These are phyloP conservation scores for Potamarius usumacintae DNA, from an alignment of 2,113 vertebrate genomes.

Conservation along the genomic window DNA sequence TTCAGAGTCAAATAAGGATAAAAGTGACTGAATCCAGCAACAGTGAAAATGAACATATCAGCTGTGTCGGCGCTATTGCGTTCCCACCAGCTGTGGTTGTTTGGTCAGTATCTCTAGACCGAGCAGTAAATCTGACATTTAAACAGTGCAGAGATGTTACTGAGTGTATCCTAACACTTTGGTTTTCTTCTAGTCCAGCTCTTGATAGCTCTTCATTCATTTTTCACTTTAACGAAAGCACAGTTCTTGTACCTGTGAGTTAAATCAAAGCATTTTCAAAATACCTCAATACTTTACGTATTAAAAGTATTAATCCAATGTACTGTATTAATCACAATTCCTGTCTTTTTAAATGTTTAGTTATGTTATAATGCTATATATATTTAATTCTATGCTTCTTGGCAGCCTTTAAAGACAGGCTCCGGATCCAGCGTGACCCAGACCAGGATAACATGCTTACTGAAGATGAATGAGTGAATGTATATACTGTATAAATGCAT, in stretches of 20 bases:
- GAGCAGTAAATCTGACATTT: constrained; percentile 18
- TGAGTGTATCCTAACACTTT: not conserved
- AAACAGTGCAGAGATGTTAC: not conserved
- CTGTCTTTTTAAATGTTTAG: constrained; percentile 4
- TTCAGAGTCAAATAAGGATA: constrained; percentile 53
- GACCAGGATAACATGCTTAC: not conserved
- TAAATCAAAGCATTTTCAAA: not conserved
- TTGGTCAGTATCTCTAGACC: constrained; percentile 4
- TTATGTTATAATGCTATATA: not conserved
- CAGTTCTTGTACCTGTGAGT: constrained; percentile 27
- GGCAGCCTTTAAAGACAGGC: not conserved
- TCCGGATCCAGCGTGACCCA: not conserved
- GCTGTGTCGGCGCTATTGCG: not conserved
- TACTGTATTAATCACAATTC: constrained; percentile 1
- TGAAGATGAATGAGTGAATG: not conserved
- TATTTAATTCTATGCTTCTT: not conserved
- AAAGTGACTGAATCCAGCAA: constrained; percentile 52
- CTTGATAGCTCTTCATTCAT: not conserved
- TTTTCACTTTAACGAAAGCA: constrained; percentile 40
- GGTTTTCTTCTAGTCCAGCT: not conserved
- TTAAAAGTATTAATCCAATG: not conserved
- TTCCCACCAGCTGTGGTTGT: not conserved
- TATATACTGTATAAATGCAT: not conserved
- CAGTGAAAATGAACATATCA: not conserved
- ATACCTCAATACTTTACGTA: constrained; percentile 20